Percentiles rank a stretch among this genome's conserved stretches.
Evolutionary conservation across 2,797 vertebrate species (phyloP).

Genomic region (Acanthurus leucopareius): DNA sequence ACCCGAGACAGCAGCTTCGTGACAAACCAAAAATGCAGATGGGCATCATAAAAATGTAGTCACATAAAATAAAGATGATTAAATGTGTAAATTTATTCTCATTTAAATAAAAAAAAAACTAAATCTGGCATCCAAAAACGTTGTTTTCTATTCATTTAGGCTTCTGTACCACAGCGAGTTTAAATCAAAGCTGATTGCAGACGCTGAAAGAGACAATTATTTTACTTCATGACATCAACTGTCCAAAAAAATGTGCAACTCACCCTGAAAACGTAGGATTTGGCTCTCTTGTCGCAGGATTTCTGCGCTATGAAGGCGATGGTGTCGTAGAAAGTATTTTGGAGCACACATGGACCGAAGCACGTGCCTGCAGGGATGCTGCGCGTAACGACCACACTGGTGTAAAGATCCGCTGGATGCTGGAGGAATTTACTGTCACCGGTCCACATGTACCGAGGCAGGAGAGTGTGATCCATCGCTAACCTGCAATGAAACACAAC

Average conservation of each 20-base stretch:
- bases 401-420: conserved; percentile 87
- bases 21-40: background rate
- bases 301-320: conserved; percentile 93
- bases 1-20: background rate
- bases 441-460: conserved; percentile 87
- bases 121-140: background rate
- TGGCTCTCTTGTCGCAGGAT: conserved; percentile 86
- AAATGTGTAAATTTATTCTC: background rate
- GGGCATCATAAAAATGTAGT: background rate
- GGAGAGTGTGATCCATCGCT: conserved; percentile 87
- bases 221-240: background rate
- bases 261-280: conserved; percentile 90
- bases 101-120: conserved; percentile 1
- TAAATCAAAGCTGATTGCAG: background rate
- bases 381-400: conserved; percentile 90
- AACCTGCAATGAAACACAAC: conserved; percentile 58
- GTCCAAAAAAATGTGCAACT: conserved; percentile 43
- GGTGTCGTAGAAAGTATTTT: conserved; percentile 90
- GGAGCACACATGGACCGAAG: conserved; percentile 90
- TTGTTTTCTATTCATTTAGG: background rate
- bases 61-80: background rate
- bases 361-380: conserved; percentile 88
- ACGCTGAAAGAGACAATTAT: background rate
- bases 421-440: conserved; percentile 89
- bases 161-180: background rate